These are phyloP conservation scores for Vulpes lagopus DNA, from an alignment of 2,113 vertebrate species.

Conservation along the genomic window DNA sequence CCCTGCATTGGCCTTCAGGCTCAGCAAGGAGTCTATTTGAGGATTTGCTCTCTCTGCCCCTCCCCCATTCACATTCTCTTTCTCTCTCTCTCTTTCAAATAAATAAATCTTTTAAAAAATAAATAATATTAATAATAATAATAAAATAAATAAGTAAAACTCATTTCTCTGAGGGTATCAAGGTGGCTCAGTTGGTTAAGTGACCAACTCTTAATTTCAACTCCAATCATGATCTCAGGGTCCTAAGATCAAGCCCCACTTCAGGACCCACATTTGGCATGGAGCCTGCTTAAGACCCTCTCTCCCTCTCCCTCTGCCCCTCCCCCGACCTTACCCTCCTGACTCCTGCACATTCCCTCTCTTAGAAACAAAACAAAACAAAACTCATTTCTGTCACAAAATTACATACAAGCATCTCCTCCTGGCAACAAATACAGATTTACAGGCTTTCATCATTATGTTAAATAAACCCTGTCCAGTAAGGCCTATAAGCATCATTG, in stretches of 20 bases:
- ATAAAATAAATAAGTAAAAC: neutral
- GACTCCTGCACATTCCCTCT: neutral
- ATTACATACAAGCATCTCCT: neutral
- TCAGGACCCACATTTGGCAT: neutral
- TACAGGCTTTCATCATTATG: neutral
- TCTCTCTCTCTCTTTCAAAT: neutral
- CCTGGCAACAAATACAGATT: neutral
- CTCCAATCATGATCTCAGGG: neutral
- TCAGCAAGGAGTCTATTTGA: neutral
- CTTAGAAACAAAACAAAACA: neutral
- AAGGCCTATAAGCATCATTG: constrained; percentile 15
- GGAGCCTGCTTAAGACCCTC: neutral
- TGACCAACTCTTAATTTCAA: too few relatives aligned
- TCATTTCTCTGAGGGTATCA: neutral
- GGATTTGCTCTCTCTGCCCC: neutral
- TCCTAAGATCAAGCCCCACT: neutral
- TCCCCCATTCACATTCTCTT: too few relatives aligned
- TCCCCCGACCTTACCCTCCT: too few relatives aligned
- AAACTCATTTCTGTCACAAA: neutral
- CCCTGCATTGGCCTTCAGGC: too few relatives aligned
- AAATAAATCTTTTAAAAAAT: neutral
- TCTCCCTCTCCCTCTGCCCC: neutral
- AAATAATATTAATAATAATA: neutral
- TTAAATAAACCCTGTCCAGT: neutral
- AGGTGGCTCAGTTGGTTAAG: neutral